These are phyloP conservation scores for Enteromius treurensis DNA, from an alignment of 2,797 vertebrate species.

Conservation along the genomic window DNA sequence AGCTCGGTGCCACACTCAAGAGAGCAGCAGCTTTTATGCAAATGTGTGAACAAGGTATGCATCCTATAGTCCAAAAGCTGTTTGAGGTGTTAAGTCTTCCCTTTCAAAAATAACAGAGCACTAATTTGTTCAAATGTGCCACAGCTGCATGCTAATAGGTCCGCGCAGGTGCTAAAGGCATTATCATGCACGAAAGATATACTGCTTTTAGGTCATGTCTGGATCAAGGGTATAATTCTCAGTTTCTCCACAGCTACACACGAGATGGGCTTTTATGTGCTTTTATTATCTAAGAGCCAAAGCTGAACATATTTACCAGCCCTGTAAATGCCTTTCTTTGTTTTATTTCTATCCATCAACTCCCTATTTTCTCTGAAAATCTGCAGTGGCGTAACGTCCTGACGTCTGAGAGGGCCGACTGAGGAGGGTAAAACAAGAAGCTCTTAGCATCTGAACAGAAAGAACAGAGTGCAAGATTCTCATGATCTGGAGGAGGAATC, in stretches of 20 bases:
- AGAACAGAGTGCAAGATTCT: background rate
- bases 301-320: slow-evolving; percentile 18
- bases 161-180: background rate
- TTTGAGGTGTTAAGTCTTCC: background rate
- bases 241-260: slow-evolving; percentile 48
- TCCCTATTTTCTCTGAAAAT: slow-evolving; percentile 25
- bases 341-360: slow-evolving; percentile 35
- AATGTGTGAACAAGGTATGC: slow-evolving; percentile 4
- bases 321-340: slow-evolving; percentile 8
- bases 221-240: slow-evolving; percentile 55
- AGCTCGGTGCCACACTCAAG: background rate
- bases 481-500: slow-evolving; percentile 37
- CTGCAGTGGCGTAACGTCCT: background rate
- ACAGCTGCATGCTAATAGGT: background rate
- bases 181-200: background rate
- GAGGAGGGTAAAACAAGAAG: slow-evolving; percentile 32
- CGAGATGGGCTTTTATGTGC: slow-evolving; percentile 53
- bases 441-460: slow-evolving; percentile 28
- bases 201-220: slow-evolving; percentile 7
- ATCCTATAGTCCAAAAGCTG: background rate
- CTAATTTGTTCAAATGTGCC: background rate
- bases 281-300: slow-evolving; percentile 22
- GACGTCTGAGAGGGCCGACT: background rate
- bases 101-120: slow-evolving; percentile 17
- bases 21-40: background rate